Evolutionary conservation across 2,888 invertebrate genomes (phyloP), one percentile per base, ranked within the genome.

Genomic region (Drosophila aldrichi): DNA sequence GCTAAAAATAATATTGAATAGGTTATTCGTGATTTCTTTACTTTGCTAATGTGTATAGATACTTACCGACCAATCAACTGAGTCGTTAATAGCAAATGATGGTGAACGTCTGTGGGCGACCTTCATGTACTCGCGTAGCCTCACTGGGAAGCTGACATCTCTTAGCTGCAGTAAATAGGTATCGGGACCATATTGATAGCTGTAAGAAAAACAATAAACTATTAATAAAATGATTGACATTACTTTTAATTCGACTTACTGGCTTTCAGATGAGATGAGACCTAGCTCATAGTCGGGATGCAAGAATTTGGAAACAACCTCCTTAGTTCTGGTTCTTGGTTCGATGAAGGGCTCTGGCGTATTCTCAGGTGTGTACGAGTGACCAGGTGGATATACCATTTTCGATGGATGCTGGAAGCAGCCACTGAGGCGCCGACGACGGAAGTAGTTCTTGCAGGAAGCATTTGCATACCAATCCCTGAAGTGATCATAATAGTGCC

Each of bases 131-230:
- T 97, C 97, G 67, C 98, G 95, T 78, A 98, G 94, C 25, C 98
- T 95, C 49, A 97, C 97, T n/a, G 99, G 98, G 94, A 99, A 98
- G 92, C 96, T 96, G 0, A 98, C 97, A 93, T 99, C 99, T 59
- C 98, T 95, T 20, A 98, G 94, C 92, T 99, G 99, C 48, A 99
- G 95, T 9, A 99, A 94, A 92, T 99, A 98, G 1, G 99, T 98
- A 92, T 99, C 99, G 0, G 98, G 98, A 0, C 99, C 99, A 93
- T 97, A 96, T 94, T 98, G 98, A 93, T 98, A 98, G 91, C 98
- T 97, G 16, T 3, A 22, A 25, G 36, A 12, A n/a, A 16, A 32
- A 2, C 2, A 1, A n/a, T 3, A 22, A 22, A 22, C 2, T 5
- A 44, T 16, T 18, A 16, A 10, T 16, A 3, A 2, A 7, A 20